These are phyloP conservation scores for Pseudachorutes palmiensis DNA, from an alignment of 1,140 invertebrate species.

Conservation along the genomic window DNA sequence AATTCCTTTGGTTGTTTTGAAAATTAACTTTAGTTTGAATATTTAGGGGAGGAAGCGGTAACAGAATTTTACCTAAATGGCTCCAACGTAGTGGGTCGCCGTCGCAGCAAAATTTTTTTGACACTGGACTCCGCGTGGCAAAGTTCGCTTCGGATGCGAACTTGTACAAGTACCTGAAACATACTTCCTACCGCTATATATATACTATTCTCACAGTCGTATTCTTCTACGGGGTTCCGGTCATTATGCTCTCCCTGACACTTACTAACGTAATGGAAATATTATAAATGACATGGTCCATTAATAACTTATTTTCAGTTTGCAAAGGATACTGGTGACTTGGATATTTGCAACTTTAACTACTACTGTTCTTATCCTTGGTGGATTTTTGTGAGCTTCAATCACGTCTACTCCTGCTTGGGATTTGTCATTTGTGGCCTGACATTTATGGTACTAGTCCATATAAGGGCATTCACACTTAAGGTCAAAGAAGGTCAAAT, in stretches of 20 bases:
- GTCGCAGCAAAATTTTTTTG: too few relatives aligned
- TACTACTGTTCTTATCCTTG: not conserved
- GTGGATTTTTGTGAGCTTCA: not conserved
- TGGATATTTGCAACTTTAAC: not conserved
- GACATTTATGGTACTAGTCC: not conserved
- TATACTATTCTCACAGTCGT: not conserved
- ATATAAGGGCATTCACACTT: not conserved
- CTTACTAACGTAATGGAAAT: not conserved
- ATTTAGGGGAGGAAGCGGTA: too few relatives aligned
- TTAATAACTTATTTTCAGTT: too few relatives aligned
- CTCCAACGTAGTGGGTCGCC: too few relatives aligned
- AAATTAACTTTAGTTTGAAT: too few relatives aligned
- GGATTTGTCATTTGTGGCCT: not conserved
- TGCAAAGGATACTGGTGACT: not conserved
- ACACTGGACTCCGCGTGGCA: not conserved
- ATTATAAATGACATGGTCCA: too few relatives aligned
- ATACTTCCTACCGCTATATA: not conserved
- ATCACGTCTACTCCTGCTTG: not conserved
- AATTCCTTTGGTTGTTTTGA: not conserved
- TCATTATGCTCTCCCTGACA: not conserved
- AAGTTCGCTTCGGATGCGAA: not conserved
- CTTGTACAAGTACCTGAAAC: not conserved
- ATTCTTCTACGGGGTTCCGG: not conserved
- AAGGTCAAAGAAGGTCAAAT: not conserved
- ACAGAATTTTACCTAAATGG: too few relatives aligned